These are phyloP conservation scores for Dolomedes plantarius DNA, from an alignment of 2,888 invertebrate species.

Conservation along the genomic window DNA sequence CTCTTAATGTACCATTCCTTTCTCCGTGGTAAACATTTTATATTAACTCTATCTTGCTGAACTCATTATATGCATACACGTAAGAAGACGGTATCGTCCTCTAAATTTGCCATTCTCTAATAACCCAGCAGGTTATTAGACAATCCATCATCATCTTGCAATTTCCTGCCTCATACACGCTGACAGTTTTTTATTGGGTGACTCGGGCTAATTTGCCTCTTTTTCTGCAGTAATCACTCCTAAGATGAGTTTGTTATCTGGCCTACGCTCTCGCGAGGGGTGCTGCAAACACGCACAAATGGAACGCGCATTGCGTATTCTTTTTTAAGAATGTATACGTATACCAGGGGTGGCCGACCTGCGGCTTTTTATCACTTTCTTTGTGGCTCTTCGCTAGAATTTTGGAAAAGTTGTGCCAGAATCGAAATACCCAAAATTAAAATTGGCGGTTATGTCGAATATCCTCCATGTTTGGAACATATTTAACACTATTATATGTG, in stretches of 20 bases:
- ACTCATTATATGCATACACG: background rate
- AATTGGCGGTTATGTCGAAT: too few species aligned
- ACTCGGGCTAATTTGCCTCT: conserved; percentile 10
- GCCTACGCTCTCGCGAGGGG: too few species aligned
- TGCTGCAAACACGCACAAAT: too few species aligned
- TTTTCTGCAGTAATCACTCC: background rate
- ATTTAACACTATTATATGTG: too few species aligned
- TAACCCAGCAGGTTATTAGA: conserved; percentile 8
- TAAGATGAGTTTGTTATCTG: conserved; percentile 7
- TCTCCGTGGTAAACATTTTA: background rate
- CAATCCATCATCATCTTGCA: conserved; percentile 21
- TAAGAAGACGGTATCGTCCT: background rate
- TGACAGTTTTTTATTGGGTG: conserved; percentile 18
- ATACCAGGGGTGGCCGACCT: too few species aligned
- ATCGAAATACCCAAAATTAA: too few species aligned
- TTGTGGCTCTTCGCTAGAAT: too few species aligned
- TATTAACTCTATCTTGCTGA: background rate
- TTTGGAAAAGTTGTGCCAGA: too few species aligned
- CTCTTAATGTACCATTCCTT: background rate
- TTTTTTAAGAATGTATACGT: too few species aligned
- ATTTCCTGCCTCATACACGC: background rate
- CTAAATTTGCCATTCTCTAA: background rate
- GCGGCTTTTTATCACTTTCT: too few species aligned
- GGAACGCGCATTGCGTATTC: too few species aligned
- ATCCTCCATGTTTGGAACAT: too few species aligned